Conservation (phyloP, 1,140 invertebrate genomes). For the Anoplolepis gracilipes region DNA sequence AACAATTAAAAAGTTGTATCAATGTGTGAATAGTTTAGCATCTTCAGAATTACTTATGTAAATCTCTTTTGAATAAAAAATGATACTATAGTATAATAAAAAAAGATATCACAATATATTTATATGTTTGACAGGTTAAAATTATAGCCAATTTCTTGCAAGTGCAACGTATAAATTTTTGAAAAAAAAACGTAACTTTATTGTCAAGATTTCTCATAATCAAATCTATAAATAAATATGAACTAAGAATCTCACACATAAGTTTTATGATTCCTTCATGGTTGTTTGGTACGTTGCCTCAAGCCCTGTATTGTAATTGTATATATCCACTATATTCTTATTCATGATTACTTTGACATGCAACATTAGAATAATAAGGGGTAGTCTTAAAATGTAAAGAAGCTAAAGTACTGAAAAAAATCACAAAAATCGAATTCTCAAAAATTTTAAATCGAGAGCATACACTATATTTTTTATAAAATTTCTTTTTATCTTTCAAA, state of each 20-base stretch:
- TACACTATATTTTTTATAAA: background rate
- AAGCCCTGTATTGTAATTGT: background rate
- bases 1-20: conserved; percentile 20
- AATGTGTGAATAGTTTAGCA: conserved; percentile 9
- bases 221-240: conserved; percentile 33
- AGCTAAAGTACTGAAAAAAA: background rate
- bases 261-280: background rate
- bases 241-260: background rate
- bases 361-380: too few species aligned
- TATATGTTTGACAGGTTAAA: background rate
- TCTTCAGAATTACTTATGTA: background rate
- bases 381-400: background rate
- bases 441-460: background rate
- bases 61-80: background rate
- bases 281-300: background rate
- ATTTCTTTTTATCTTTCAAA: conserved; percentile 8
- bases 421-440: background rate
- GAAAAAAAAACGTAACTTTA: background rate
- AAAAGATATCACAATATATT: background rate
- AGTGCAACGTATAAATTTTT: background rate
- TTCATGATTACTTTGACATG: too few species aligned
- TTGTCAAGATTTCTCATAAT: background rate
- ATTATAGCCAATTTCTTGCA: background rate
- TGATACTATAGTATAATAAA: too few species aligned
- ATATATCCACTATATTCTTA: background rate